phyloP scores from a whole-genome alignment of 2,797 vertebrate genomes.

The Helarctos malayanus region DNA sequence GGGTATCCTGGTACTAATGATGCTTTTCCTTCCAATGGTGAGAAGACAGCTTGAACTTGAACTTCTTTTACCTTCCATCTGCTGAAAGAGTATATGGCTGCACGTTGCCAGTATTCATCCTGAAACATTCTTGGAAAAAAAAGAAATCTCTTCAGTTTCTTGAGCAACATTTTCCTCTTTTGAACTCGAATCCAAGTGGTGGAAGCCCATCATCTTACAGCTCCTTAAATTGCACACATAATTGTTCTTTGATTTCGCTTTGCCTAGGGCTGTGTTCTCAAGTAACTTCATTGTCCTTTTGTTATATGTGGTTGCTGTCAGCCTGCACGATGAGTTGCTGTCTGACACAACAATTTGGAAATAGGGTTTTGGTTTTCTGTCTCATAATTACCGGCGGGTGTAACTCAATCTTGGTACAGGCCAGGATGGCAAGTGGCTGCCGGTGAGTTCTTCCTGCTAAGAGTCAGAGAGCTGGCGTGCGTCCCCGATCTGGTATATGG shows the following conservation, averaged over 20 bases:
- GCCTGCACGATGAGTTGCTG: not conserved
- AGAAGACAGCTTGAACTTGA: not conserved
- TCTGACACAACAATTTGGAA: conserved; percentile 62
- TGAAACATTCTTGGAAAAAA: not conserved
- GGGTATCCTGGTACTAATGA: not conserved
- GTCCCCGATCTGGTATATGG: conserved; percentile 77
- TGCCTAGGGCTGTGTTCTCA: conserved; percentile 46
- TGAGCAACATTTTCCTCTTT: conserved; percentile 44
- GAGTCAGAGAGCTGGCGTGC: conserved; percentile 57
- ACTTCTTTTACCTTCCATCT: conserved; percentile 49
- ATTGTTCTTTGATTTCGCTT: conserved; percentile 67
- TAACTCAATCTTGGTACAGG: conserved; percentile 47
- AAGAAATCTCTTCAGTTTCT: conserved; percentile 23
- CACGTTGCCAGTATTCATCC: conserved; percentile 28
- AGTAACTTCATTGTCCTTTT: conserved; percentile 67
- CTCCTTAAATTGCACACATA: conserved; percentile 67
- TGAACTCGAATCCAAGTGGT: conserved; percentile 66
- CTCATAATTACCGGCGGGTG: conserved; percentile 76
- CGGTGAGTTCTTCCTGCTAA: conserved; percentile 64
- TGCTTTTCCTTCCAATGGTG: not conserved
- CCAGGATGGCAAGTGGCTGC: conserved; percentile 69
- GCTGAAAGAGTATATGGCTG: conserved; percentile 48
- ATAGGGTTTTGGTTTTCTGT: conserved; percentile 71
- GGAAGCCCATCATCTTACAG: conserved; percentile 55
- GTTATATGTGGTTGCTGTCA: conserved; percentile 49